Base-by-base conservation (phyloP, 2,888 invertebrate genomes). In the Brachynemurus nebulosus region DNA sequence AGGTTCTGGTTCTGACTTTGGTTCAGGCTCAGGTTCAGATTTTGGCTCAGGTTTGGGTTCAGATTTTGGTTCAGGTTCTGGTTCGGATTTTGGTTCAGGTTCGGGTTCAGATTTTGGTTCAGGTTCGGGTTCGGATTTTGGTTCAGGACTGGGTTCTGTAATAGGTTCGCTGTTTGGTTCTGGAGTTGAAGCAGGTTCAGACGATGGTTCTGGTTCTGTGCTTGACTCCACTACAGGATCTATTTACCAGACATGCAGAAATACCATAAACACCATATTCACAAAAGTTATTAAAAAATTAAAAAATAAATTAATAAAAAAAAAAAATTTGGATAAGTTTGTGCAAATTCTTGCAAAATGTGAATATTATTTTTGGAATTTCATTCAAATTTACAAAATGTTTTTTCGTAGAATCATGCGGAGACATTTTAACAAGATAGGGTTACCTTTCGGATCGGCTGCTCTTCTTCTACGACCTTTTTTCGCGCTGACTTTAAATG, bases 401-500 rank as follows among this genome's bases (percentile, higher is more conserved):
- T n/a, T n/a, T n/a, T n/a, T n/a, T n/a, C n/a, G n/a, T n/a, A n/a
- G n/a, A n/a, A n/a, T n/a, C n/a, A n/a, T n/a, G n/a, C n/a, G n/a
- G n/a, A n/a, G n/a, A n/a, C n/a, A n/a, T n/a, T n/a, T n/a, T n/a
- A n/a, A n/a, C n/a, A n/a, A n/a, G n/a, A n/a, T n/a, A n/a, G n/a
- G n/a, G n/a, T n/a, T n/a, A n/a, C n/a, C n/a, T n/a, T n/a, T n/a
- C n/a, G n/a, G n/a, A n/a, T n/a, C n/a, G n/a, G n/a, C n/a, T n/a
- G n/a, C n/a, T n/a, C n/a, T n/a, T n/a, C n/a, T n/a, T 38, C 23
- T 14, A 45, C 12, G 41, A 69, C 73, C 72, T 65, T 70, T 69
- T 48, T 69, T 72, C 14, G 71, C 72, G 55, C 84, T 85, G 48
- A 86, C 82, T 60, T 80, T 74, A 60, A 79, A 86, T 0, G 85